These are phyloP conservation scores for Bicyclus anynana DNA, from an alignment of 1,140 invertebrate genomes.

Conservation along the genomic window DNA sequence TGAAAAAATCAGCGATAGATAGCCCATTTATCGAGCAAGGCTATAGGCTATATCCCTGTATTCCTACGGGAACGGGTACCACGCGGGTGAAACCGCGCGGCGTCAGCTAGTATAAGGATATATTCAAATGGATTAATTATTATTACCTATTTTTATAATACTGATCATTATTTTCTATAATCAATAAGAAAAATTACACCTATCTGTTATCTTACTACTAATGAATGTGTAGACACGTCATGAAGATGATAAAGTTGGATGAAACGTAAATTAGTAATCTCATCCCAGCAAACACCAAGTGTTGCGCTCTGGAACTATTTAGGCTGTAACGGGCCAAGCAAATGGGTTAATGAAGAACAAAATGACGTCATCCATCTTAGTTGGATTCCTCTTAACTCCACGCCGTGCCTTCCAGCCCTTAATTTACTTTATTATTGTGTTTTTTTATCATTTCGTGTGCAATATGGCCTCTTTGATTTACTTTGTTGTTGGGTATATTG, in stretches of 20 bases:
- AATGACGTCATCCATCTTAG: slow-evolving; percentile 72
- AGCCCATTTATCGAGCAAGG: too few relatives aligned
- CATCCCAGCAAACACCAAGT: neutral
- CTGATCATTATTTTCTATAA: too few relatives aligned
- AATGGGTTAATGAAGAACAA: slow-evolving; percentile 72
- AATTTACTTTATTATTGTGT: slow-evolving; percentile 59
- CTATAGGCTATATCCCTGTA: too few relatives aligned
- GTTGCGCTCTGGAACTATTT: slow-evolving; percentile 42
- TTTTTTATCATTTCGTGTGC: slow-evolving; percentile 31
- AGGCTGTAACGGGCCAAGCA: slow-evolving; percentile 42
- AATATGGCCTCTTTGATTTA: slow-evolving; percentile 15
- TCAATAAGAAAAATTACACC: too few relatives aligned
- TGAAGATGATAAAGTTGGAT: neutral
- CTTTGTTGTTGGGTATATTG: slow-evolving; percentile 5
- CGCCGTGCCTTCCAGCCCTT: slow-evolving; percentile 36
- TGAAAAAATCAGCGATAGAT: too few relatives aligned
- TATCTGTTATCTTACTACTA: too few relatives aligned
- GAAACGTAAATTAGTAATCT: neutral
- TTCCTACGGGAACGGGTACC: too few relatives aligned
- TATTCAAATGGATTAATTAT: too few relatives aligned
- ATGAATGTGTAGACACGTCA: too few relatives aligned
- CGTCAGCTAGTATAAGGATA: too few relatives aligned
- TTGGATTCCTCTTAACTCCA: slow-evolving; percentile 61
- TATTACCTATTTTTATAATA: too few relatives aligned
- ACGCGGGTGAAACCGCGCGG: too few relatives aligned